Evolutionary conservation across 2,888 invertebrate species (phyloP), one percentile per base, ranked within the genome.

Genomic region (Villa cingulata): DNA sequence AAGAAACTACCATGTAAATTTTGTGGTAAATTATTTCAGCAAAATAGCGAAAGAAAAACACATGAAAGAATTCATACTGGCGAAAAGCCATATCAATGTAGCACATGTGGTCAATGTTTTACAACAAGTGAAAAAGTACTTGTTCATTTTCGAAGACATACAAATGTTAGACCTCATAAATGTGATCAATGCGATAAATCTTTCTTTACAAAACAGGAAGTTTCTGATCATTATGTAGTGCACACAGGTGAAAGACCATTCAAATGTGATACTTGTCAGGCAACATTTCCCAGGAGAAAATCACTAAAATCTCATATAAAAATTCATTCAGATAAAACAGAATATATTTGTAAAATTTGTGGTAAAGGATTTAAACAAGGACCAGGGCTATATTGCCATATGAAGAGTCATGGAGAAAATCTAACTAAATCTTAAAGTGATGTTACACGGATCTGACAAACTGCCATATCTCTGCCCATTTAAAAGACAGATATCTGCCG

Each of bases 301-400:
- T 59, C 63, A 1, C 55, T 65, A 2, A 60, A 62, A 45, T 60
- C 62, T 44, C 64, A 64, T 52, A 59, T 60, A 41, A 59, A 61
- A 48, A 51, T 64, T 29, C 64, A 64, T 48, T 52, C 59, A 12
- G 60, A 53, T 5, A 54, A 57, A 3, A 64, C 64, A 37, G 59
- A 64, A 42, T 59, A 70, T 59, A 57, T 68, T 53, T 58, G 59
- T 49, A 14, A n/a, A n/a, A n/a, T n/a, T n/a, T n/a, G n/a, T n/a
- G n/a, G n/a, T n/a, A n/a, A n/a, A n/a, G n/a, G n/a, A n/a, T n/a
- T n/a, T n/a, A n/a, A n/a, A n/a, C n/a, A n/a, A n/a, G n/a, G n/a
- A n/a, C n/a, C n/a, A n/a, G 70, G 69, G 4, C 51, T 65, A 15
- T 62, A 66, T 9, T 64, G 62, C 12, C 65, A 65, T 41, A 64